Percentiles rank a stretch among this genome's conserved stretches.
Conservation (phyloP, 2,113 vertebrate species). For the Alligator mississippiensis region DNA sequence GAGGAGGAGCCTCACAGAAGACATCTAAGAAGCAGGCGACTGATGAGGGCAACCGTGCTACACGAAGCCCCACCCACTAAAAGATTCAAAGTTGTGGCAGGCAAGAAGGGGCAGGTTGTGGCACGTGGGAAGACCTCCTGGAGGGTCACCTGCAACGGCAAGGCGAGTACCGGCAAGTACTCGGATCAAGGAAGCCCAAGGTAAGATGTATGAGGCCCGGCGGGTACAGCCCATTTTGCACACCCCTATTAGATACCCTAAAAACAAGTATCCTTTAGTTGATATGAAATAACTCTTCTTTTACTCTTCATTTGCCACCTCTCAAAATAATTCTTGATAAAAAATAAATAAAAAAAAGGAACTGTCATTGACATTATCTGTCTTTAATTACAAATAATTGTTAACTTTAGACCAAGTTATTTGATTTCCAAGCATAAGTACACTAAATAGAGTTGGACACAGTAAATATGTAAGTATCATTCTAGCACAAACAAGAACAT, state of each 20-base stretch:
- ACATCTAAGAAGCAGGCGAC: too few relatives aligned
- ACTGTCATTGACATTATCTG: background rate
- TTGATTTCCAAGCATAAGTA: background rate
- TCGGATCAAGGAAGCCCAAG: too few relatives aligned
- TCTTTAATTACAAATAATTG: background rate
- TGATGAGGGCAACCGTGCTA: too few relatives aligned
- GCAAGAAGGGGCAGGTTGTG: too few relatives aligned
- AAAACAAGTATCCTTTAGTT: background rate
- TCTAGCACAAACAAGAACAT: background rate
- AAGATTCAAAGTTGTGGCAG: too few relatives aligned
- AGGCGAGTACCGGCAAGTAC: too few relatives aligned
- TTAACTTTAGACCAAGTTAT: background rate
- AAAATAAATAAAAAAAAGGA: background rate
- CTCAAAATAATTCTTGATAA: background rate
- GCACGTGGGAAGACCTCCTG: too few relatives aligned
- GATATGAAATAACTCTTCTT: background rate
- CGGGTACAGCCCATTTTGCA: too few relatives aligned
- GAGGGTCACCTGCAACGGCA: too few relatives aligned
- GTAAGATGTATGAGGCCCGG: too few relatives aligned
- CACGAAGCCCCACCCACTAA: too few relatives aligned
- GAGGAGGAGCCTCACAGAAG: too few relatives aligned
- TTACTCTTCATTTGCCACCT: background rate
- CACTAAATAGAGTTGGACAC: background rate
- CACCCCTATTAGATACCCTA: background rate
- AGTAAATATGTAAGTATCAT: background rate